Evolutionary conservation across 2,888 invertebrate genomes (phyloP), one percentile per base, ranked within the genome.

Genomic region (Pogonocherus hispidulus): DNA sequence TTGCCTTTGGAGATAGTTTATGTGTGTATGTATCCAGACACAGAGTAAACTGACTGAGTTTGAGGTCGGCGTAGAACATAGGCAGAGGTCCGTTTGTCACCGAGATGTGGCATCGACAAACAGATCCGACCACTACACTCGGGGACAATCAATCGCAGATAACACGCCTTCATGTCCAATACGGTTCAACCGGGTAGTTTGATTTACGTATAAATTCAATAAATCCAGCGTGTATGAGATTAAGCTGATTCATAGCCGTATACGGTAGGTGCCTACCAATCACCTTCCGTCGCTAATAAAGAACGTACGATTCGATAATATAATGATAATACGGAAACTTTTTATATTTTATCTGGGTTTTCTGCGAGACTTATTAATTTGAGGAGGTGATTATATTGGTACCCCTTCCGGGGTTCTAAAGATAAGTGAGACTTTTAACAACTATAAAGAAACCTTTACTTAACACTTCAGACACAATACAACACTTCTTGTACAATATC

Each of bases 31-130:
- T 22, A 23, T 18, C 16, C 37, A 20, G 19, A 19, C 32, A 52
- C 46, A 52, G 57, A 49, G 54, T 56, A 47, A 55, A 55, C 64
- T 41, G 47, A 37, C 19, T 32, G 59, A 32, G 66, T 66, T 60
- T 62, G 66, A 54, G 62, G 66, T 41, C 54, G n/a, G 9, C 47
- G 60, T 62, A 44, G 55, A 55, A 66, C 55, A 27, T 37, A 62
- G 47, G 55, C 66, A 66, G 62, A 62, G 62, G 49, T 32, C 16
- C 60, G 47, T 66, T 66, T 66, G 62, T 60, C 55, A 66, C 8
- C 37, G 32, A 9, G 47, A 46, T 27, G 20, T 32, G 32, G 41
- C 27, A 27, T 41, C 41, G 41, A 41, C 32, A 32, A 52, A 52
- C 32, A 32, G 52, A 32, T 27, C 32, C 32, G 52, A 18, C 32